phyloP scores from a whole-genome alignment of 2,797 vertebrate species.

The Avahi laniger region DNA sequence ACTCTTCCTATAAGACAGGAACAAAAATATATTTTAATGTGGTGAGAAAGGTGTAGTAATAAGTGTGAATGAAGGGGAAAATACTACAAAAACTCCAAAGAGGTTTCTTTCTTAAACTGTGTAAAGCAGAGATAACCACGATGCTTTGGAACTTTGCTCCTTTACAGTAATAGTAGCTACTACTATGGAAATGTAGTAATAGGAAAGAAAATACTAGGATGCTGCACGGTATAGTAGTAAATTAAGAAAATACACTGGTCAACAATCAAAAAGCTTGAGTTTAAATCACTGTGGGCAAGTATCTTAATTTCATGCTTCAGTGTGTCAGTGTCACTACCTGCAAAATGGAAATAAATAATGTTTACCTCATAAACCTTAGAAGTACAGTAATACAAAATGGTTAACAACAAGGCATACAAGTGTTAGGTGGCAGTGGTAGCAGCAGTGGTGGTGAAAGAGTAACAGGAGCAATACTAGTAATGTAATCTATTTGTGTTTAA shows the following conservation, averaged over 20 bases:
- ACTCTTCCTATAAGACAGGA: slow-evolving; percentile 3
- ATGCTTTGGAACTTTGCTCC: not conserved
- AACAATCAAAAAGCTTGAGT: not conserved
- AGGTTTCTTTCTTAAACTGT: slow-evolving; percentile 1
- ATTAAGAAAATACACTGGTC: not conserved
- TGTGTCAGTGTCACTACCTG: not conserved
- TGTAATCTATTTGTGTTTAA: slow-evolving; percentile 26
- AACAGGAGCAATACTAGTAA: not conserved
- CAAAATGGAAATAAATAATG: slow-evolving; percentile 1
- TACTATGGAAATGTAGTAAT: slow-evolving; percentile 2
- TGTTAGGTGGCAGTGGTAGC: not conserved
- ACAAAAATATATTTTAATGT: slow-evolving; percentile 44
- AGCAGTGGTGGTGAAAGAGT: not conserved
- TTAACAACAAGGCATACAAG: not conserved
- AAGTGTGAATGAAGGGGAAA: not conserved
- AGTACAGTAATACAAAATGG: not conserved
- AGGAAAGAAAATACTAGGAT: not conserved
- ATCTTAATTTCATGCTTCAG: not conserved
- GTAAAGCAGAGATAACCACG: not conserved
- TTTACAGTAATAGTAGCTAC: not conserved
- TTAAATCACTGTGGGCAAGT: slow-evolving; percentile 27
- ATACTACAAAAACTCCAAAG: not conserved
- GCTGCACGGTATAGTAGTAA: not conserved
- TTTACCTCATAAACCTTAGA: slow-evolving; percentile 15
- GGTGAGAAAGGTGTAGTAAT: not conserved